Conservation (phyloP, 2,888 invertebrate species). For the Xestia rhomboidea region DNA sequence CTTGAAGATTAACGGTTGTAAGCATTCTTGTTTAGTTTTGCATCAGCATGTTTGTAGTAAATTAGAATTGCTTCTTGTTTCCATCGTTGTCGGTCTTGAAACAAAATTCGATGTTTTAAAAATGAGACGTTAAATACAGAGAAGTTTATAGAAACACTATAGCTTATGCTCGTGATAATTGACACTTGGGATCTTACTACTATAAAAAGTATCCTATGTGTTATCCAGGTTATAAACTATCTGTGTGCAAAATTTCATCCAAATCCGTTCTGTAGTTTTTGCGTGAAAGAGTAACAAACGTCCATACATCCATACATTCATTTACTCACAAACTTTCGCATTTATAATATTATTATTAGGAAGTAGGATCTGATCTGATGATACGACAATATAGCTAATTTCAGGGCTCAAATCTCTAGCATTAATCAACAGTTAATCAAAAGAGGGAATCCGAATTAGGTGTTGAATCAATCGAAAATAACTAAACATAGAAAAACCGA, state of each 20-base stretch:
- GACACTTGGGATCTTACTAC: too few relatives aligned
- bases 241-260: too few relatives aligned
- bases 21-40: slow-evolving; percentile 56
- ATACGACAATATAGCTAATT: not conserved
- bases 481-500: too few relatives aligned
- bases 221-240: too few relatives aligned
- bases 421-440: not conserved
- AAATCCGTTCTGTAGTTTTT: too few relatives aligned
- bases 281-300: too few relatives aligned
- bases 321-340: too few relatives aligned
- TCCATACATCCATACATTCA: too few relatives aligned
- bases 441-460: not conserved
- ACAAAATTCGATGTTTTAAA: slow-evolving; percentile 15
- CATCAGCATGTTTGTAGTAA: slow-evolving; percentile 50
- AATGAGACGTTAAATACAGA: not conserved
- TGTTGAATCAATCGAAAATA: not conserved
- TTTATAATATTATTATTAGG: too few relatives aligned
- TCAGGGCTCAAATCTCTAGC: not conserved
- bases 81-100: not conserved
- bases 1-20: slow-evolving; percentile 56
- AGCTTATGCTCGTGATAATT: too few relatives aligned
- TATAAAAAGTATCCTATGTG: too few relatives aligned
- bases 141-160: not conserved
- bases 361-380: not conserved
- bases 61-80: slow-evolving; percentile 53